Base-by-base conservation (phyloP, 2,888 invertebrate genomes). In the Cephus runcator region DNA sequence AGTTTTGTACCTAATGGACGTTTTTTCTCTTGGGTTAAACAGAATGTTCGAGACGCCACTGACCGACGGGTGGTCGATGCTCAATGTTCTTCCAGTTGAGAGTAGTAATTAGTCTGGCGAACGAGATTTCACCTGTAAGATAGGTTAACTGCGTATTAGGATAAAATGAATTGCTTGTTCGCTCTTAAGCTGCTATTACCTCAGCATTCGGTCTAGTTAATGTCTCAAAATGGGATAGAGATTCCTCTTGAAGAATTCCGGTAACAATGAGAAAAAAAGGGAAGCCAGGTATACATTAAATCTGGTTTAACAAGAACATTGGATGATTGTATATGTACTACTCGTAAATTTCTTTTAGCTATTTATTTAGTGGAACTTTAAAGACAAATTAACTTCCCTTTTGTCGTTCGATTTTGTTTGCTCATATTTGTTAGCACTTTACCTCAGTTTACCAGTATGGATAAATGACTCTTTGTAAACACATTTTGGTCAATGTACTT, bases 81-180 rank as follows among this genome's bases (percentile, higher is more conserved):
- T 40, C 15, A 40, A 40, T 15, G 23, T 40, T 40, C 23, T 15
- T 23, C 15, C 40, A 40, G 40, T 40, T 23, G 40, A 40, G 40
- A 40, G 40, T 40, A 40, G 23, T 79, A 79, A 79, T 79, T 79
- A 79, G 76, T 36, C 69, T 56, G 35, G 34, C 35, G 68, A 30
- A 33, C 40, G n/a, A 79, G 78, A 79, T 79, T 77, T 79, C 73
- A 73, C 34, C 35, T 69, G 76, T 31, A 71, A 76, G 78, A 79
- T 79, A 76, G 40, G 76, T 34, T 23, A 31, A 76, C 68, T 35
- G 56, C 69, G 73, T 77, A 78, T 78, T 78, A 78, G 76, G 73
- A 77, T 79, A 79, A 69, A 30, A 79, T 77, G 76, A 34, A 23
- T n/a, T n/a, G 75, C 69, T 76, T 36, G 71, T 76, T 69, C 75